Evolutionary conservation across 2,797 vertebrate genomes (phyloP).

Genomic region (Muscicapa comitata): DNA sequence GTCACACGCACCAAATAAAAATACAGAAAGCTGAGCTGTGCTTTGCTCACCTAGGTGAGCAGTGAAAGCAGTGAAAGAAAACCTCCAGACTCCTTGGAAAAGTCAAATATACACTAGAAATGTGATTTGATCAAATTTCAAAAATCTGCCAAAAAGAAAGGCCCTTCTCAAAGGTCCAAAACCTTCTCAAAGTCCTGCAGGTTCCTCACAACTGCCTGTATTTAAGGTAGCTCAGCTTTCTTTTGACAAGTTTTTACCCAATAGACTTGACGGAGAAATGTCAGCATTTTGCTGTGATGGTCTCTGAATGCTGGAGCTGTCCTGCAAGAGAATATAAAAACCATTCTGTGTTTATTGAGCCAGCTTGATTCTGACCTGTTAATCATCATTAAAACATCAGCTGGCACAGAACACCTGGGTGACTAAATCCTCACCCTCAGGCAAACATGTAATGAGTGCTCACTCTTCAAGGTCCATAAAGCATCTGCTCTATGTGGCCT

Average conservation of each 20-base stretch:
- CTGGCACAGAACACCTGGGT: not conserved
- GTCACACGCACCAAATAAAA: not conserved
- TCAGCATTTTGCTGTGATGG: not conserved
- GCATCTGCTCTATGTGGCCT: not conserved
- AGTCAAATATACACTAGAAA: not conserved
- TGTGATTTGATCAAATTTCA: not conserved
- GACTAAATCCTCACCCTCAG: constrained; percentile 21
- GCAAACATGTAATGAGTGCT: constrained; percentile 12
- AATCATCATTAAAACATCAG: not conserved
- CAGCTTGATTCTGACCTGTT: not conserved
- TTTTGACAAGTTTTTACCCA: not conserved
- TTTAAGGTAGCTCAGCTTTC: not conserved
- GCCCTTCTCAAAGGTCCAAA: not conserved
- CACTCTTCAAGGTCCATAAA: not conserved
- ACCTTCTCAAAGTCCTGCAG: not conserved
- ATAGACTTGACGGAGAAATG: not conserved
- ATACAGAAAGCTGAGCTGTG: not conserved
- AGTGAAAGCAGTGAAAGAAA: not conserved
- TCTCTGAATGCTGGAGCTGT: not conserved
- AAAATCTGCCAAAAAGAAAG: not conserved
- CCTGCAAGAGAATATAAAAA: not conserved
- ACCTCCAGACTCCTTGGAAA: not conserved
- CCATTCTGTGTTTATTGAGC: not conserved
- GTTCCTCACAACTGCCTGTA: not conserved
- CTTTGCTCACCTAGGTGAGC: not conserved